These are phyloP conservation scores for Mirza zaza DNA, from an alignment of 2,113 vertebrate species.

Conservation along the genomic window DNA sequence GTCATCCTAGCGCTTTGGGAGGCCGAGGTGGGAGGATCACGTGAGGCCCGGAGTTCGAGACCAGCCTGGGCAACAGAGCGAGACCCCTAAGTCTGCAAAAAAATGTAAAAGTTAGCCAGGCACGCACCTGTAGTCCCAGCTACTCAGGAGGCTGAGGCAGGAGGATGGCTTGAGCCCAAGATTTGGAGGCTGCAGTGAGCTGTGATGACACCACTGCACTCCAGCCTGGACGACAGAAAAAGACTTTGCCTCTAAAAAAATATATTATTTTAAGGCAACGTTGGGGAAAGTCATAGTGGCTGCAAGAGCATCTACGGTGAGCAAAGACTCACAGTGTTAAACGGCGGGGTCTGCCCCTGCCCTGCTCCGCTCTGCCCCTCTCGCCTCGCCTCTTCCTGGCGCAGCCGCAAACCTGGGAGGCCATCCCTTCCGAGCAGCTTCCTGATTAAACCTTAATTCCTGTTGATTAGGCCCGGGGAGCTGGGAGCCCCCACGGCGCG, in stretches of 20 bases:
- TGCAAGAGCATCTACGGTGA: not conserved
- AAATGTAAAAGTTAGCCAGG: not conserved
- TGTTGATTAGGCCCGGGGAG: not conserved
- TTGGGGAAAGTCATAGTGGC: not conserved
- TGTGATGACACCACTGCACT: not conserved
- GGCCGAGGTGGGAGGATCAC: too few relatives aligned
- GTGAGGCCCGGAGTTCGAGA: too few relatives aligned
- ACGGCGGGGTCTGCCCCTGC: not conserved
- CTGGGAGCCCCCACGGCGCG: not conserved
- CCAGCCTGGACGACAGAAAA: not conserved
- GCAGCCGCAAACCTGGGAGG: not conserved
- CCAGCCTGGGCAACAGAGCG: too few relatives aligned
- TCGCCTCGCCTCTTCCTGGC: rapidly evolving
- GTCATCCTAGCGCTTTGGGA: too few relatives aligned
- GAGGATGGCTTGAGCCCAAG: not conserved
- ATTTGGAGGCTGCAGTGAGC: not conserved
- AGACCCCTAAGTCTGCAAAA: too few relatives aligned
- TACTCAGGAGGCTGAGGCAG: not conserved
- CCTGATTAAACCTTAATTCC: conserved; percentile 38
- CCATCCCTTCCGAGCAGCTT: not conserved
- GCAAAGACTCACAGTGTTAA: not conserved
- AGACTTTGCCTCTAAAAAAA: not conserved
- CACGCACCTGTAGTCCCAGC: not conserved
- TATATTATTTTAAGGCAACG: not conserved
- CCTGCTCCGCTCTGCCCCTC: not conserved